Percentiles rank a stretch among this genome's conserved stretches.
Evolutionary conservation across 2,888 invertebrate genomes (phyloP).

Genomic region (Leptinotarsa juncta): DNA sequence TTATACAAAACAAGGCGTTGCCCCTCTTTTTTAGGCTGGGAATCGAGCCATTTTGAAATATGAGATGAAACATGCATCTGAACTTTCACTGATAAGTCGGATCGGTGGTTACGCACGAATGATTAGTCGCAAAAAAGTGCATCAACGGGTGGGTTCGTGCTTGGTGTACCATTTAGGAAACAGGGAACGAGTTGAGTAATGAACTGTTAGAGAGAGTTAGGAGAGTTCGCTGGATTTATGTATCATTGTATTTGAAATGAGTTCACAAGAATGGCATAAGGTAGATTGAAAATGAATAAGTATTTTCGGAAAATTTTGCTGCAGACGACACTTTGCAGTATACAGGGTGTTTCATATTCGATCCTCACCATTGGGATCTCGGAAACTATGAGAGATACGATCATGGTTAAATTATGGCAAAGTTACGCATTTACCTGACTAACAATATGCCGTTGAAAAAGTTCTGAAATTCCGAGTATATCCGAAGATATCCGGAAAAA

Average conservation of each 20-base stretch:
- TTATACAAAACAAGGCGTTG: conserved; percentile 53
- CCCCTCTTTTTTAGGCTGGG: conserved; percentile 49
- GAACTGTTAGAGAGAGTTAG: background rate
- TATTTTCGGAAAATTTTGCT: too few relatives aligned
- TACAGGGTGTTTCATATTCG: too few relatives aligned
- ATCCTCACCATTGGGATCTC: too few relatives aligned
- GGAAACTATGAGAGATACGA: too few relatives aligned
- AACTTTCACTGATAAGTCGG: conserved; percentile 54
- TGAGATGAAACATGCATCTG: conserved; percentile 49
- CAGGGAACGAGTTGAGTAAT: conserved; percentile 12
- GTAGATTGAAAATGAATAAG: too few relatives aligned
- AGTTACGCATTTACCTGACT: too few relatives aligned
- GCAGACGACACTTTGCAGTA: too few relatives aligned
- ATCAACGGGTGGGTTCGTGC: conserved; percentile 16
- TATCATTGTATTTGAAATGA: background rate
- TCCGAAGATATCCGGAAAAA: too few relatives aligned
- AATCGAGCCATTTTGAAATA: conserved; percentile 45
- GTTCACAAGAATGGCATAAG: too few relatives aligned
- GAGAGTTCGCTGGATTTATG: background rate
- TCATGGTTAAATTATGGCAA: too few relatives aligned
- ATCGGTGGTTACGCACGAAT: conserved; percentile 30
- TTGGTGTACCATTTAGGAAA: conserved; percentile 15
- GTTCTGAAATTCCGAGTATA: too few relatives aligned
- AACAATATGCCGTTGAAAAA: too few relatives aligned
- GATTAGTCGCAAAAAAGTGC: conserved; percentile 30